Conservation (phyloP, 2,888 invertebrate genomes). For the Dasypolia templi region DNA sequence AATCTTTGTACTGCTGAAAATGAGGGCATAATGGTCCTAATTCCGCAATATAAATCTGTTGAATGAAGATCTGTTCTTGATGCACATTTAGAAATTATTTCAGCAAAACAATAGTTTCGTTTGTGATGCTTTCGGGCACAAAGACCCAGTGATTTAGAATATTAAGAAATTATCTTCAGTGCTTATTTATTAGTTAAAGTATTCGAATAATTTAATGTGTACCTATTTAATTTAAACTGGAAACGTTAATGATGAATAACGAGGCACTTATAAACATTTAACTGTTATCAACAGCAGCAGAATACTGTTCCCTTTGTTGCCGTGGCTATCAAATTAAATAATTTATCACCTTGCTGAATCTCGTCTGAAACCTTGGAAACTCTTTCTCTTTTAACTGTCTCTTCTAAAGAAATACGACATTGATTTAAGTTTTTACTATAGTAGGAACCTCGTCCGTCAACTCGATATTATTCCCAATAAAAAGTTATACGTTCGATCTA, state of each 20-base stretch:
- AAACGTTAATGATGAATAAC: conserved; percentile 59
- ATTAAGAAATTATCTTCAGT: conserved; percentile 28
- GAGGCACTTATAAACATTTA: conserved; percentile 58
- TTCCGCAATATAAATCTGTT: conserved; percentile 3
- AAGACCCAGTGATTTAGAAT: conserved; percentile 24
- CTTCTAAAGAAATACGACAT: conserved; percentile 16
- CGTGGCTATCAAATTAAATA: conserved; percentile 41
- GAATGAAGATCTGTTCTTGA: not conserved
- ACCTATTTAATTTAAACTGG: conserved; percentile 28
- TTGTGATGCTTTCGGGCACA: conserved; percentile 14
- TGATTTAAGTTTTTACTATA: conserved; percentile 24
- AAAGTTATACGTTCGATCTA: conserved; percentile 36
- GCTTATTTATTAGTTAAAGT: conserved; percentile 46
- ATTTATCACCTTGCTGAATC: conserved; percentile 42
- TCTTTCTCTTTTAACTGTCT: no score
- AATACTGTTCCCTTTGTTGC: conserved; percentile 46
- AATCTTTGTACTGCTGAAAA: not conserved
- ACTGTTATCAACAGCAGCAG: conserved; percentile 41
- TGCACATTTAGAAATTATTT: conserved; percentile 25
- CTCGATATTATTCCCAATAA: conserved; percentile 53
- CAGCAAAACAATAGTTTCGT: conserved; percentile 25
- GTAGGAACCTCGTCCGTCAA: conserved; percentile 2
- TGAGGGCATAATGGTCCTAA: not conserved
- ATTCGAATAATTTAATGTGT: conserved; percentile 50
- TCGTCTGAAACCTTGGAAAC: conserved; percentile 12